Evolutionary conservation across 2,888 invertebrate genomes (phyloP), one percentile per base, ranked within the genome.

Genomic region (Drosophila austrosaltans): DNA sequence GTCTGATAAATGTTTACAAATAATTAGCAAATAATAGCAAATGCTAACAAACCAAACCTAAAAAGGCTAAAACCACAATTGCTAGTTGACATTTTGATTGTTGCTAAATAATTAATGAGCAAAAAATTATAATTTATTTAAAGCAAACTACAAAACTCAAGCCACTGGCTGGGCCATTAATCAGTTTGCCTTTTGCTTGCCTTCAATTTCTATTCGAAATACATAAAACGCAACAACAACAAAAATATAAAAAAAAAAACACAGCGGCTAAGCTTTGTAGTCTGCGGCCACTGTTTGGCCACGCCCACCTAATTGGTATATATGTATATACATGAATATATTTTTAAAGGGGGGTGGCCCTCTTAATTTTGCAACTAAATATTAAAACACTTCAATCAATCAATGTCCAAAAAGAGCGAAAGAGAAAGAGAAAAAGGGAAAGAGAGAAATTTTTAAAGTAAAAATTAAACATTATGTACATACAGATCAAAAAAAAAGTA

Each of bases 11-110:
- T 59, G 63, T 69, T 68, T 63, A 53, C 73, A 71, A 78, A 76
- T 78, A 85, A 84, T 87, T 86, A 85, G 86, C 88, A 89, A 79
- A 84, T 82, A 85, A 89, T 80, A 77, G 80, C 82, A 84, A 87
- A 89, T 89, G 89, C 48, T 48, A 48, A 48, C 48, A 48, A 48
- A 25, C 81, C 75, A 73, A 69, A 73, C 89, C 88, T 77, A 77
- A 87, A 76, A 86, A 72, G 89, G 90, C 75, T 80, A 60, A 68
- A 64, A 61, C 73, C 66, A 56, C 72, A 71, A 74, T 81, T 84
- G 87, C 81, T 78, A 66, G 59, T 3, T 79, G 82, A 72, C 81
- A 75, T 48, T 88, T 85, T 88, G 86, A 89, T 89, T 81, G 76
- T 76, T 61, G 68, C 76, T 69, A 72, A 84, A 81, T 82, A 81